These are phyloP conservation scores for Drosophila ogumai DNA, from an alignment of 1,140 invertebrate species.

Conservation along the genomic window DNA sequence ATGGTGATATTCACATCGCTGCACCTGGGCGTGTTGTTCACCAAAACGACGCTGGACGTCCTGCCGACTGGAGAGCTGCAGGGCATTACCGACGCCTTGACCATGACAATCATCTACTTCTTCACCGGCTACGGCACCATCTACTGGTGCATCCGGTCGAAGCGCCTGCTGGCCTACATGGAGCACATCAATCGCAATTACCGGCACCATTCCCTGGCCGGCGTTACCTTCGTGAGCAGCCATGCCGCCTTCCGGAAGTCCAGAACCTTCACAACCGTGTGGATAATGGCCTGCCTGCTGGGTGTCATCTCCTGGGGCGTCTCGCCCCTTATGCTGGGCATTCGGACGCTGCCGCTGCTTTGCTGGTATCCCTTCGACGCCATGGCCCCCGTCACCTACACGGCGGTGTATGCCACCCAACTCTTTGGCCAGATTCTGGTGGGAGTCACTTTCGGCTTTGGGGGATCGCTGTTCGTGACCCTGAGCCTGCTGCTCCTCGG, in stretches of 20 bases:
- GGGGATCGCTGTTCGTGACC: slow-evolving; percentile 66
- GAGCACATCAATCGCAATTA: slow-evolving; percentile 61
- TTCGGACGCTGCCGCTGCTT: slow-evolving; percentile 53
- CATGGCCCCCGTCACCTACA: slow-evolving; percentile 54
- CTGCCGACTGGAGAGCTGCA: slow-evolving; percentile 66
- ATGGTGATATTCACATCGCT: slow-evolving; percentile 48
- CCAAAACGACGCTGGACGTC: slow-evolving; percentile 66
- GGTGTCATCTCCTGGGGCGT: slow-evolving; percentile 67
- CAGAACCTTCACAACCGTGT: slow-evolving; percentile 43
- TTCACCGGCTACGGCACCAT: slow-evolving; percentile 62
- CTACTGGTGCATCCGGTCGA: slow-evolving; percentile 64
- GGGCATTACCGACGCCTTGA: slow-evolving; percentile 73
- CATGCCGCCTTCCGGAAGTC: slow-evolving; percentile 32
- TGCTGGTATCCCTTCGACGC: slow-evolving; percentile 82
- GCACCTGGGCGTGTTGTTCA: slow-evolving; percentile 64
- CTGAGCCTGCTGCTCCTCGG: slow-evolving; percentile 62
- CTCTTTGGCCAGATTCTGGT: slow-evolving; percentile 69
- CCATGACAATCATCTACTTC: slow-evolving; percentile 76
- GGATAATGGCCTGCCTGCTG: slow-evolving; percentile 53
- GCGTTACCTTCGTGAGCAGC: slow-evolving; percentile 69
- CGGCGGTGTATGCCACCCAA: slow-evolving; percentile 61
- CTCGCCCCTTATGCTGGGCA: slow-evolving; percentile 60
- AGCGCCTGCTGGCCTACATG: slow-evolving; percentile 41
- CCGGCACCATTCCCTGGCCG: slow-evolving; percentile 78
- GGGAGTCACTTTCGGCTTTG: slow-evolving; percentile 52